Base-by-base conservation (phyloP, 35 echinoderm and acorn worm genomes). In the Anneissia japonica region DNA sequence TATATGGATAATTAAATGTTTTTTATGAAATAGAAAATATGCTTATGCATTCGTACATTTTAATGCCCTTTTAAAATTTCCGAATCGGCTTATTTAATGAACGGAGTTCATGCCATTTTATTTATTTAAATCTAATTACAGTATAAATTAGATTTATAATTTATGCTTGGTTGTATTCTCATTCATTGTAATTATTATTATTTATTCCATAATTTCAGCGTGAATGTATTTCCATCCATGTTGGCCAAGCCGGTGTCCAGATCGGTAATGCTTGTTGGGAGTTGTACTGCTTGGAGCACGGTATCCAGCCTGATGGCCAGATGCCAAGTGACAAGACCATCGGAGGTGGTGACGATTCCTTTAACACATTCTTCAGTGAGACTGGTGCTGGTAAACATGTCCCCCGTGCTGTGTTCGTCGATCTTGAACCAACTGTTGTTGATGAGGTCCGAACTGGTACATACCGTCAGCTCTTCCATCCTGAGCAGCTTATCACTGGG, bases 251-350 rank as follows among this genome's bases (percentile, higher is more conserved):
- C 55, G 87, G 87, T 31, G 87, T 36, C 28, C 86, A 87, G 34
- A 35, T 92, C 34, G 91, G 91, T 76, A 93, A 93, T 93, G 87
- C 91, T 17, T 90, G 92, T 79, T 94, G 92, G 92, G 92, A 94
- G 81, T 39, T 94, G 38, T 94, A 94, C 78, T 94, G 92, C 36
- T 74, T 90, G 79, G 92, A 94, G 38, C 92, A 94, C 41, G 92
- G 92, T 40, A 94, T 94, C 79, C 88, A 90, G 30, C 87, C 92
- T 0, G 92, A 94, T 81, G 91, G 92, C 14, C 72, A 84, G 51
- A 64, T 64, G 51, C 51, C 30, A 90, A 77, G 45, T 6, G 80
- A 19, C 64, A 37, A 30, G 46, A 30, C 75, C 6, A 36, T 37
- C 31, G 79, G 26, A 77, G 74, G 36, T 39, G 79, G 79, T 7